Evolutionary conservation across 2,113 vertebrate genomes (phyloP).

Genomic region (Leptocoma aspasia): DNA sequence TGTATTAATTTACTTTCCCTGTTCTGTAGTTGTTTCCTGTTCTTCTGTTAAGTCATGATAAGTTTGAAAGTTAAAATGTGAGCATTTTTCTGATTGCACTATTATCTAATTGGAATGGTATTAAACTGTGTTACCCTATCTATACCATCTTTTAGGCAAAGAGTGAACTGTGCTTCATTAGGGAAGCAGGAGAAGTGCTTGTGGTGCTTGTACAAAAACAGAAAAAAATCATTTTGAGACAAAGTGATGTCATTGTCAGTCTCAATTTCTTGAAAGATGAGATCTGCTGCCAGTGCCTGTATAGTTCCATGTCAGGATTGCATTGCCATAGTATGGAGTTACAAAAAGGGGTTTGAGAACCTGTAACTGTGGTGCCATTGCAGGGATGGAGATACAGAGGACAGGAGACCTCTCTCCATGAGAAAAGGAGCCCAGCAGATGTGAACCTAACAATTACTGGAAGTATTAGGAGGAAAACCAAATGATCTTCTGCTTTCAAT

Average conservation of each 20-base stretch:
- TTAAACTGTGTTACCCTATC: neutral
- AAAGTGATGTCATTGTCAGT: neutral
- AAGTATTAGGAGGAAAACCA: neutral
- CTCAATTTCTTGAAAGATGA: neutral
- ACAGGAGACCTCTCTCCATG: neutral
- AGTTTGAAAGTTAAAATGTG: neutral
- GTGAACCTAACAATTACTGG: neutral
- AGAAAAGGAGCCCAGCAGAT: neutral
- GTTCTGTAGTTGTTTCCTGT: neutral
- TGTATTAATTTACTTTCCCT: neutral
- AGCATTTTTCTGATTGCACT: neutral
- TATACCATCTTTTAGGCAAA: neutral
- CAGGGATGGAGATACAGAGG: rapidly evolving
- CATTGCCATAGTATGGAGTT: neutral
- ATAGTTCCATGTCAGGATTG: neutral
- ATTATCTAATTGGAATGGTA: neutral
- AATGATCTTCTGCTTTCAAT: neutral
- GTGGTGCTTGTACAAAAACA: neutral
- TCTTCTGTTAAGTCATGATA: neutral
- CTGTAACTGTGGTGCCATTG: neutral
- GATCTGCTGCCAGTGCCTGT: neutral
- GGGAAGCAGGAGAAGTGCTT: neutral
- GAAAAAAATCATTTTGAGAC: neutral
- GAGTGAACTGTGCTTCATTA: neutral
- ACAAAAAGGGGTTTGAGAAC: neutral